These are phyloP conservation scores for Erythrocercus mccallii DNA, from an alignment of 2,113 vertebrate genomes.

Conservation along the genomic window DNA sequence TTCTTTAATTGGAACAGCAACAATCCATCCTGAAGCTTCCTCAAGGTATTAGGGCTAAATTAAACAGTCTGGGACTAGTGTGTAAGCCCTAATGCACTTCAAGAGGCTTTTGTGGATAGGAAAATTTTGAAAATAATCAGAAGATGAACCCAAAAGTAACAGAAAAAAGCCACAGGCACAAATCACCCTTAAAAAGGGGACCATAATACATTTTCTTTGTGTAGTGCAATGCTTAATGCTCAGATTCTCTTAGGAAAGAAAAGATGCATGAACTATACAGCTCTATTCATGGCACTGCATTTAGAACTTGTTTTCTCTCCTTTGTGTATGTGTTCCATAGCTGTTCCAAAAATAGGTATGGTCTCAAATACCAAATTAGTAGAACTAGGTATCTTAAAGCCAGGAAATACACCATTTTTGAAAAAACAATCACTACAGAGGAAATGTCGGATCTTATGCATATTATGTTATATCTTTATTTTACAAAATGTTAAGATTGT, in stretches of 20 bases:
- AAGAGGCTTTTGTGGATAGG: slow-evolving; percentile 12
- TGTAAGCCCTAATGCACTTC: slow-evolving; percentile 43
- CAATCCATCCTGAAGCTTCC: slow-evolving; percentile 42
- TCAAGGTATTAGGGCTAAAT: slow-evolving; percentile 56
- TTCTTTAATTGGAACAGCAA: slow-evolving; percentile 13
- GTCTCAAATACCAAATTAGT: not conserved
- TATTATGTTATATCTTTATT: not conserved
- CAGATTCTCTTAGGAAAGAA: not conserved
- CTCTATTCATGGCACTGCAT: not conserved
- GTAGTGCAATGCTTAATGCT: not conserved
- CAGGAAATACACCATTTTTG: not conserved
- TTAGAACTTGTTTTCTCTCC: not conserved
- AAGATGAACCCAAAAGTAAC: slow-evolving; percentile 2
- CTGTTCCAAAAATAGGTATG: not conserved
- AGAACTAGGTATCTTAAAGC: not conserved
- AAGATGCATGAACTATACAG: not conserved
- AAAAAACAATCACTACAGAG: not conserved
- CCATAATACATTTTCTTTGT: not conserved
- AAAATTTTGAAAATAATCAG: slow-evolving; percentile 16
- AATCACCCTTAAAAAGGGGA: not conserved
- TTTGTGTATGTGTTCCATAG: not conserved
- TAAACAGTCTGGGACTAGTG: slow-evolving; percentile 38
- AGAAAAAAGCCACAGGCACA: slow-evolving; percentile 14
- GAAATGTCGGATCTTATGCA: not conserved
- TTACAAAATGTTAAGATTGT: not conserved